phyloP scores from a whole-genome alignment of 2,797 vertebrate genomes.

The Pseudotriccus pelzelni region DNA sequence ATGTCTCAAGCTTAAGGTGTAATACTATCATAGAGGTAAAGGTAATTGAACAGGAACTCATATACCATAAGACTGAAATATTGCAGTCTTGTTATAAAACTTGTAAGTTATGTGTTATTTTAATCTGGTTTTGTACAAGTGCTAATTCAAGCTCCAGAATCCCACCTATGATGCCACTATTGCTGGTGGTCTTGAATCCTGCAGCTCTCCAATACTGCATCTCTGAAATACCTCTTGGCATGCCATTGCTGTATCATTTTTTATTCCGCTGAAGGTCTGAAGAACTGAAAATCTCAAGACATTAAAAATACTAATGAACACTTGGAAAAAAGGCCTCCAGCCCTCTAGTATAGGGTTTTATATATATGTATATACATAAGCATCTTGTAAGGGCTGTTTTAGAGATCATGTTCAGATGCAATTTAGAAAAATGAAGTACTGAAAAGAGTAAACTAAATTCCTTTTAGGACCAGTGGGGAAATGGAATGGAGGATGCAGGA shows the following conservation, averaged over 20 bases:
- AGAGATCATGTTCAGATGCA: not conserved
- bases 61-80: not conserved
- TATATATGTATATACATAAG: not conserved
- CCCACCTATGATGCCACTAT: not conserved
- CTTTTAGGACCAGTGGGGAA: not conserved
- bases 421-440: not conserved
- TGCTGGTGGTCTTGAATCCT: not conserved
- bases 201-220: not conserved
- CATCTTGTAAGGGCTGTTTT: not conserved
- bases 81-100: not conserved
- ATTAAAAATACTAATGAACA: not conserved
- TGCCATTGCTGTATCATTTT: accelerated
- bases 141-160: not conserved
- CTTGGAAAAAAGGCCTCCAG: not conserved
- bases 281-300: not conserved
- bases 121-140: not conserved
- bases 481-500: not conserved
- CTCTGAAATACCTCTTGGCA: accelerated
- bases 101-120: not conserved
- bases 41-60: not conserved
- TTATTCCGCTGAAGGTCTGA: not conserved
- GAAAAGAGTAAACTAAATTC: not conserved
- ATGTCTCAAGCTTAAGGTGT: not conserved
- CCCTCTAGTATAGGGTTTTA: not conserved
- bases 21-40: not conserved